phyloP scores from a whole-genome alignment of 64 coral and sea anemone species.

The Montipora sp. region DNA sequence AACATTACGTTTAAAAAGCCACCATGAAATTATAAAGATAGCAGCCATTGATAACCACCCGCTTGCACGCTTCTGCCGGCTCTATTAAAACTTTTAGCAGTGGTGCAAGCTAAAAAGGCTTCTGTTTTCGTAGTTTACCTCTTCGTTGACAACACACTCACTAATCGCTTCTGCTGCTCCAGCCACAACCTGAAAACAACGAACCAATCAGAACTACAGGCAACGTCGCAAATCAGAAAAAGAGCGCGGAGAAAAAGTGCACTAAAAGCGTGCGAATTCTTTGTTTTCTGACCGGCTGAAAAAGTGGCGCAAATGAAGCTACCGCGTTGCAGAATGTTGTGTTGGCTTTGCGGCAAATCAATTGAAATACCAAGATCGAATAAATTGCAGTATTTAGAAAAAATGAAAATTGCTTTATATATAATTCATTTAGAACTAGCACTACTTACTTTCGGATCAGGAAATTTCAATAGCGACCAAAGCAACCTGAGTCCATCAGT shows the following conservation, averaged over 20 bases:
- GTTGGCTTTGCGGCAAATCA: too few relatives aligned
- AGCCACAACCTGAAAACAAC: slow-evolving; percentile 65
- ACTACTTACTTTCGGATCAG: slow-evolving; percentile 62
- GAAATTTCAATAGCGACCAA: slow-evolving; percentile 90
- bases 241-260: not conserved
- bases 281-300: too few relatives aligned
- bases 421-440: not conserved
- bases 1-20: too few relatives aligned
- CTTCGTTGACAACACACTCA: slow-evolving; percentile 61
- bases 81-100: too few relatives aligned
- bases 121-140: slow-evolving; percentile 26
- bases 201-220: not conserved
- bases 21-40: too few relatives aligned
- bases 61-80: too few relatives aligned
- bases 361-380: too few relatives aligned
- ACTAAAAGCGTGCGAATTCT: not conserved
- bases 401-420: too few relatives aligned
- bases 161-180: slow-evolving; percentile 73
- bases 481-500: slow-evolving; percentile 84
- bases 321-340: too few relatives aligned
- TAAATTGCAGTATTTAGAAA: too few relatives aligned
- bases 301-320: too few relatives aligned
- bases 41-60: too few relatives aligned
- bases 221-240: not conserved
- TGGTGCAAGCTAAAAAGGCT: not conserved